Conservation (phyloP, 2,888 invertebrate species). For the Lithophane semibrunnea region DNA sequence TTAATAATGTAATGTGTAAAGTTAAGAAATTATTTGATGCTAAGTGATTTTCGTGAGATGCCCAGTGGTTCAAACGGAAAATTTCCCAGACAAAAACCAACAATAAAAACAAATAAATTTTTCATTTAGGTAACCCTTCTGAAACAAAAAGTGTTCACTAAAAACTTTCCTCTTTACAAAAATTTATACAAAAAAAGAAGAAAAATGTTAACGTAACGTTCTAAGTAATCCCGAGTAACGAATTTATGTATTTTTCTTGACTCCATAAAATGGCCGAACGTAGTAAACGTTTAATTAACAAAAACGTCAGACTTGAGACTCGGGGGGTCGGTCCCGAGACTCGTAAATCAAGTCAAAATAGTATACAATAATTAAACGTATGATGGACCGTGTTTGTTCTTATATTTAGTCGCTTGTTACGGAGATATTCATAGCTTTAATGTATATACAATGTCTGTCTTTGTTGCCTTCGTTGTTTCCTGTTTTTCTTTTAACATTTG, state of each 20-base stretch:
- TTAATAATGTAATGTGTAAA: neutral
- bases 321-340: constrained; percentile 63
- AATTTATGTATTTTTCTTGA: constrained; percentile 75
- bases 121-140: constrained; percentile 49
- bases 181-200: constrained; percentile 55
- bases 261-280: constrained; percentile 72
- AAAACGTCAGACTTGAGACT: constrained; percentile 66
- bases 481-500: neutral
- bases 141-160: constrained; percentile 45
- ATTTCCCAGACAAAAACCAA: constrained; percentile 13
- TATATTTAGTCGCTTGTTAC: constrained; percentile 58
- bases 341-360: constrained; percentile 75
- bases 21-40: neutral
- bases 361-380: constrained; percentile 84
- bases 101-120: constrained; percentile 27
- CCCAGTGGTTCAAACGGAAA: constrained; percentile 12
- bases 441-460: neutral
- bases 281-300: constrained; percentile 74
- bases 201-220: constrained; percentile 59
- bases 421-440: constrained; percentile 29
- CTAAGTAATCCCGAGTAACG: constrained; percentile 68
- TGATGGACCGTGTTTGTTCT: constrained; percentile 75
- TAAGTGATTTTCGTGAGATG: neutral
- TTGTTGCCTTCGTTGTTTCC: neutral
- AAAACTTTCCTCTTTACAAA: constrained; percentile 55